Evolutionary conservation across 2,888 invertebrate species (phyloP).

Genomic region (Hemistola chrysoprasaria): DNA sequence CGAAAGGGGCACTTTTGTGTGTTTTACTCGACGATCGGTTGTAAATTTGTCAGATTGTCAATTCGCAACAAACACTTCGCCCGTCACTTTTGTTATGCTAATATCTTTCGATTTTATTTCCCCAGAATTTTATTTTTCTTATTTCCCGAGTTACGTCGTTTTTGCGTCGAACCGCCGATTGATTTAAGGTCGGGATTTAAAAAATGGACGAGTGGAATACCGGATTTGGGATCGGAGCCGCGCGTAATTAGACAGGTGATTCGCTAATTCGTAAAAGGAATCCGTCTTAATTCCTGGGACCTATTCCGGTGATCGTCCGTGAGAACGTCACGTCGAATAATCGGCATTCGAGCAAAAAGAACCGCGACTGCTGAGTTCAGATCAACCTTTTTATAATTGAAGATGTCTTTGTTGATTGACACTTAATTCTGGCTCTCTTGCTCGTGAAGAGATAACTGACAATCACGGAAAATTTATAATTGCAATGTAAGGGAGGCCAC

Average conservation of each 20-base stretch:
- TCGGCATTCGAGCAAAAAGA: slow-evolving; percentile 74
- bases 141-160: slow-evolving; percentile 29
- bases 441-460: slow-evolving; percentile 27
- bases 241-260: slow-evolving; percentile 79
- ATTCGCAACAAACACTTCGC: slow-evolving; percentile 64
- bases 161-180: slow-evolving; percentile 27
- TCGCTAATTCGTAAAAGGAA: slow-evolving; percentile 76
- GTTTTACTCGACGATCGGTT: slow-evolving; percentile 67
- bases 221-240: slow-evolving; percentile 52
- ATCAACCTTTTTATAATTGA: slow-evolving; percentile 51
- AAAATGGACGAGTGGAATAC: slow-evolving; percentile 39
- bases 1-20: slow-evolving; percentile 75
- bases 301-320: slow-evolving; percentile 58
- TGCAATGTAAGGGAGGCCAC: too few relatives aligned
- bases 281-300: slow-evolving; percentile 61
- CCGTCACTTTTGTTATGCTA: slow-evolving; percentile 77
- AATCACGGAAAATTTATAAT: slow-evolving; percentile 25
- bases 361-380: slow-evolving; percentile 41
- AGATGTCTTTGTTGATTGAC: slow-evolving; percentile 47
- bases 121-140: slow-evolving; percentile 36
- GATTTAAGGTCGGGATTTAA: slow-evolving; percentile 27
- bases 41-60: slow-evolving; percentile 79
- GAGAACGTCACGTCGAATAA: slow-evolving; percentile 78
- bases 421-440: slow-evolving; percentile 45
- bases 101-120: slow-evolving; percentile 47